These are phyloP conservation scores for Naja naja DNA, from an alignment of 2,113 vertebrate species.

Conservation along the genomic window DNA sequence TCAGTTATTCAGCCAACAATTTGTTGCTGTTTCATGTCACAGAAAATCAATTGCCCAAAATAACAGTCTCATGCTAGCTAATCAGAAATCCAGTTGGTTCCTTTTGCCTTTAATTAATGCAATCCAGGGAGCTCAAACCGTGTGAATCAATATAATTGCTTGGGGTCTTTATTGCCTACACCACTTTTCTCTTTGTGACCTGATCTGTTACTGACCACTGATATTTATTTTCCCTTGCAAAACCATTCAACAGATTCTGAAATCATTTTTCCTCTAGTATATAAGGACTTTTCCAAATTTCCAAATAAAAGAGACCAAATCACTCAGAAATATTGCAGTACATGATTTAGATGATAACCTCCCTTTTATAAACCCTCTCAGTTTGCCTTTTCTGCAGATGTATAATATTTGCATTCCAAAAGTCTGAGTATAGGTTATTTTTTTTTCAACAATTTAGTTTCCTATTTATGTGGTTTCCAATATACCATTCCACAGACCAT, in stretches of 20 bases:
- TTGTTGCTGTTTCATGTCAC: neutral
- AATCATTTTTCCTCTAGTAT: neutral
- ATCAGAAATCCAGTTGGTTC: neutral
- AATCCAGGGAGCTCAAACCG: slow-evolving; percentile 38
- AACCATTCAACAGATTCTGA: neutral
- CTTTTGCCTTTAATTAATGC: slow-evolving; percentile 26
- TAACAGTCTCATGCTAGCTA: neutral
- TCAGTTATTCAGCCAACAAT: neutral
- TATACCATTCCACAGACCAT: neutral
- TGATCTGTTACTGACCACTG: neutral
- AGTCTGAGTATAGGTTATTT: neutral
- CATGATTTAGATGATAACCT: neutral
- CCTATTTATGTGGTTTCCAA: neutral
- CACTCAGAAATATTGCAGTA: neutral
- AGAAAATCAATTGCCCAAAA: neutral
- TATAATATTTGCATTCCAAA: neutral
- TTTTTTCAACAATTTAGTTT: neutral
- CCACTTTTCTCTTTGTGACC: neutral
- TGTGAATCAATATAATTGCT: slow-evolving; percentile 28
- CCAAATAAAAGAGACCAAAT: neutral
- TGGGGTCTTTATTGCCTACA: neutral
- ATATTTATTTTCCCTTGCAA: neutral
- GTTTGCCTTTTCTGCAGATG: neutral
- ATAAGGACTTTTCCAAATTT: neutral
- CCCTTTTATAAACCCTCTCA: neutral